These are phyloP conservation scores for Axis porcinus DNA, from an alignment of 2,113 vertebrate genomes.

Conservation along the genomic window DNA sequence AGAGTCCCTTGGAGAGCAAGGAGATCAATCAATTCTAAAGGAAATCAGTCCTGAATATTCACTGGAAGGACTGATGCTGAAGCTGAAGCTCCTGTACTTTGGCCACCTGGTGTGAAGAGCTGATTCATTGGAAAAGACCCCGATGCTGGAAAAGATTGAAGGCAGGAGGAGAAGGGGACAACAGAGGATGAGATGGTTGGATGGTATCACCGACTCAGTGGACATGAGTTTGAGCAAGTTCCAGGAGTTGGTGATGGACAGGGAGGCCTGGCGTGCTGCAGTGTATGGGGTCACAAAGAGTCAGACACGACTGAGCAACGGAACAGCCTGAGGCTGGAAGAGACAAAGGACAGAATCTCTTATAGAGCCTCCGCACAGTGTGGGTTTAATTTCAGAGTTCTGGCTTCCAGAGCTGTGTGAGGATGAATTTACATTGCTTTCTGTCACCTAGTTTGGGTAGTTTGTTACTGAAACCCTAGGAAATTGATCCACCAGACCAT, in stretches of 20 bases:
- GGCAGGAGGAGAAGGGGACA: background rate
- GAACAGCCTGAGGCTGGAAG: background rate
- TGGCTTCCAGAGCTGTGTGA: background rate
- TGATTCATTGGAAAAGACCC: background rate
- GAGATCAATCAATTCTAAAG: background rate
- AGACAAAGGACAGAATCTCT: background rate
- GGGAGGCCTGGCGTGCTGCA: background rate
- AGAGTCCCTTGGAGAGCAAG: background rate
- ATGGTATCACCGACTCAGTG: background rate
- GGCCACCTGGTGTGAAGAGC: background rate
- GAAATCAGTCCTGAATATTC: background rate
- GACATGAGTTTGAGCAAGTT: background rate
- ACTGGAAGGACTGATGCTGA: background rate
- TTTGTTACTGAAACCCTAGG: background rate
- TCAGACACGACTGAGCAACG: rapidly evolving
- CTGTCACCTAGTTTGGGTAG: background rate
- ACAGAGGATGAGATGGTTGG: background rate
- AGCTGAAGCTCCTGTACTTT: background rate
- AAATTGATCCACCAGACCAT: background rate
- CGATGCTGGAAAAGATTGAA: background rate
- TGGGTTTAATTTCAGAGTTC: background rate
- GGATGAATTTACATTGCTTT: background rate
- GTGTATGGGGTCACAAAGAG: background rate
- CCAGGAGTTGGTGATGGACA: background rate
- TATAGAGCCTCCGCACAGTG: background rate